Percentiles rank a stretch among this genome's conserved stretches.
Evolutionary conservation across 2,113 vertebrate species (phyloP).

Genomic region (Zeus faber): DNA sequence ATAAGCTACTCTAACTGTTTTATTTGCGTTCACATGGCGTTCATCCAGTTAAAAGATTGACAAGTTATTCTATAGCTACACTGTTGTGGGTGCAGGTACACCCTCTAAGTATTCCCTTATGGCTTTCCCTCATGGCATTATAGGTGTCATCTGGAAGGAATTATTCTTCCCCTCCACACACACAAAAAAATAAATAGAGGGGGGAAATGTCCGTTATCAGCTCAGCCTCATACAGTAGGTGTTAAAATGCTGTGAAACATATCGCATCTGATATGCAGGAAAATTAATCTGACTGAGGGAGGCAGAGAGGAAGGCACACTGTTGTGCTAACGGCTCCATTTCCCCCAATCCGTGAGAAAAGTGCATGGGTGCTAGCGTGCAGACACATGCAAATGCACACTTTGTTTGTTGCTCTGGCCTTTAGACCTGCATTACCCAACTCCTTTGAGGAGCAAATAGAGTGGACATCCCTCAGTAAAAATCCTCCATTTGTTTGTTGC

Average conservation of each 20-base stretch:
- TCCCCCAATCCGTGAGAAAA: no score
- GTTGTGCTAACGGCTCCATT: no score
- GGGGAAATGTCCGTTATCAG: constrained; percentile 47
- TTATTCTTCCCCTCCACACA: neutral
- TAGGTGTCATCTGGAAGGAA: neutral
- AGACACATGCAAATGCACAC: constrained; percentile 19
- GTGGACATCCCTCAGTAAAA: no score
- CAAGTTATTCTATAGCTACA: no score
- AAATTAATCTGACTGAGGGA: constrained; percentile 53
- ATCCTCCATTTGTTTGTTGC: neutral
- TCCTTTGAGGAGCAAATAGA: neutral
- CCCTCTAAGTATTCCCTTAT: no score
- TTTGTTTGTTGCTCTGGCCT: constrained; percentile 52
- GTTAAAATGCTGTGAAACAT: constrained; percentile 67
- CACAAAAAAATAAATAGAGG: neutral
- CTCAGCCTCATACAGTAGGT: constrained; percentile 60
- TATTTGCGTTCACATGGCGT: no score
- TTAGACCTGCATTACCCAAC: constrained; percentile 39
- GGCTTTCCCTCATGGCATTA: no score
- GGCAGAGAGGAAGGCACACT: constrained; percentile 30
- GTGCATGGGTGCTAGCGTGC: no score
- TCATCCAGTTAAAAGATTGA: no score
- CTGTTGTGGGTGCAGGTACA: no score
- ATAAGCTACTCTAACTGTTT: no score
- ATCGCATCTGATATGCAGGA: constrained; percentile 70